Evolutionary conservation across 2,113 vertebrate genomes (phyloP).

Genomic region (Tyto alba): DNA sequence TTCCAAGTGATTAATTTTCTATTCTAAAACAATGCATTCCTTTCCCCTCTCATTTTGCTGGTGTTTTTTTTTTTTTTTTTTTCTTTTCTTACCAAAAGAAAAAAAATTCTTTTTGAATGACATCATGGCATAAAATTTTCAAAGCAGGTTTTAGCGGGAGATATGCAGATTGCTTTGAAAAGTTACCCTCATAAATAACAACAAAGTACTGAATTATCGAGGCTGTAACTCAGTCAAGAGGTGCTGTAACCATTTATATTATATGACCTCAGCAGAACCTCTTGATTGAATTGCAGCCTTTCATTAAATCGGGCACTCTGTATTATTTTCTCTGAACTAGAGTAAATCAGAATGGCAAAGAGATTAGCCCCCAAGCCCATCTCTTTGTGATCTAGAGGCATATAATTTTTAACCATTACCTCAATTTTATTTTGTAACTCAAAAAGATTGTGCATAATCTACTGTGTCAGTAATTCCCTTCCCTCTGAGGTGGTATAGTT

Average conservation of each 20-base stretch:
- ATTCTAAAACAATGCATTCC: conserved; percentile 63
- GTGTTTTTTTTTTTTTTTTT: neutral
- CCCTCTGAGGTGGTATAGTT: neutral
- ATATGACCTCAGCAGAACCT: conserved; percentile 66
- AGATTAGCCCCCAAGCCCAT: conserved; percentile 54
- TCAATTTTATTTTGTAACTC: conserved; percentile 54
- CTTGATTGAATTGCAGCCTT: conserved; percentile 68
- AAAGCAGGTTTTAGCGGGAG: conserved; percentile 61
- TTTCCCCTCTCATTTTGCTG: conserved; percentile 42
- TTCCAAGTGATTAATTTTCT: conserved; percentile 73
- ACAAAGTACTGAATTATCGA: conserved; percentile 69
- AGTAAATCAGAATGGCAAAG: conserved; percentile 52
- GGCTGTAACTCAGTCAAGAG: conserved; percentile 65
- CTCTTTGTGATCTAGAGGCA: conserved; percentile 37
- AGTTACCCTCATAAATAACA: conserved; percentile 71
- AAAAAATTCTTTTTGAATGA: conserved; percentile 57
- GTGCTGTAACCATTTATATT: conserved; percentile 63
- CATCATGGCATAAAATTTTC: conserved; percentile 60
- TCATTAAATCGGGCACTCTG: conserved; percentile 62
- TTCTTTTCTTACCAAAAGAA: neutral
- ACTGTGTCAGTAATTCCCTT: neutral
- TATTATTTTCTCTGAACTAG: conserved; percentile 52
- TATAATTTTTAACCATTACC: conserved; percentile 45
- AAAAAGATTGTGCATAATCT: conserved; percentile 14
- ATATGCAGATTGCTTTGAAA: conserved; percentile 60